These are phyloP conservation scores for Mycalesis mineus DNA, from an alignment of 2,888 invertebrate genomes.

Conservation along the genomic window DNA sequence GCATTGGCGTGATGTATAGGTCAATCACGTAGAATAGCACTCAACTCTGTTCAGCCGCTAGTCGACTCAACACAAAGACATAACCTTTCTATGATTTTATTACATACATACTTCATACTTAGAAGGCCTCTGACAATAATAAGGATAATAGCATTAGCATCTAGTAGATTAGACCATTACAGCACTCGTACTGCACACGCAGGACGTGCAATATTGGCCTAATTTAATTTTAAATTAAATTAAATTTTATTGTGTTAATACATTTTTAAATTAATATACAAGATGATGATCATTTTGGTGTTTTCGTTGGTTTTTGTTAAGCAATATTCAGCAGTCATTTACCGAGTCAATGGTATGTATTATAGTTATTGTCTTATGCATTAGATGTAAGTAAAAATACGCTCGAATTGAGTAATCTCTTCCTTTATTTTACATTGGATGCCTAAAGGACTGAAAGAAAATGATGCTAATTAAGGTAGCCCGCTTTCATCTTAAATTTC, in stretches of 20 bases:
- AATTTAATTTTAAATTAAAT: not conserved
- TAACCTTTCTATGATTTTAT: slow-evolving; percentile 8
- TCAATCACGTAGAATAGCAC: too few species aligned
- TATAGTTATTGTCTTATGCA: too few species aligned
- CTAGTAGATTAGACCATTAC: not conserved
- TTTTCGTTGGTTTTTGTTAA: slow-evolving; percentile 23
- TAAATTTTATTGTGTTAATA: not conserved
- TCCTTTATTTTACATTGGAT: too few species aligned
- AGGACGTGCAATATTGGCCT: slow-evolving; percentile 4
- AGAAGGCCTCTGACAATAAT: slow-evolving; percentile 10
- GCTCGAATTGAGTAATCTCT: too few species aligned
- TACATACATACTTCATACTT: not conserved
- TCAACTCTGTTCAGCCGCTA: not conserved
- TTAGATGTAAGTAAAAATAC: too few species aligned
- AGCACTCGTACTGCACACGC: not conserved
- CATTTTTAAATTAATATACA: not conserved
- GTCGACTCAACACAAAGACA: not conserved
- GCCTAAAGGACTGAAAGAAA: too few species aligned
- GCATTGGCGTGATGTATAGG: too few species aligned
- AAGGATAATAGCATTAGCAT: slow-evolving; percentile 12
- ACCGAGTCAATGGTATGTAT: slow-evolving; percentile 42
- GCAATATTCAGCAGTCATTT: slow-evolving; percentile 34
- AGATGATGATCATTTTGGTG: not conserved
- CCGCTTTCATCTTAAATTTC: too few species aligned
- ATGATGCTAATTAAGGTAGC: too few species aligned